Evolutionary conservation across 1,140 invertebrate species (phyloP), one percentile per base, ranked within the genome.

Genomic region (Pogonomyrmex californicus): DNA sequence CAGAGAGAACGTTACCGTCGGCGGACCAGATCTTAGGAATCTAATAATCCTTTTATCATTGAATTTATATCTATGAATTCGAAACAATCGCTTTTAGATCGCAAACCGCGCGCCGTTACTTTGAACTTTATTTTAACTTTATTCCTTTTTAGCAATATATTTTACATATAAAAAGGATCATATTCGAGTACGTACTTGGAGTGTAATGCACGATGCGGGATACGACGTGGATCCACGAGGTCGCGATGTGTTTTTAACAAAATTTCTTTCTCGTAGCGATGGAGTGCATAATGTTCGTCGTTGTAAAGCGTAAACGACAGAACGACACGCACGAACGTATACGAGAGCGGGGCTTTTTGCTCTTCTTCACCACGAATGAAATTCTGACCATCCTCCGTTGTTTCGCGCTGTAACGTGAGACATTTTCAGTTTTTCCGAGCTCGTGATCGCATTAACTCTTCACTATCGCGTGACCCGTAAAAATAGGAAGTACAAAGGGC

Each of bases 201-300:
- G 33, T 56, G n/a, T 36, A 60, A 36, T 58, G 17, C 4, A 33
- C n/a, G 62, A n/a, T 10, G 47, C 62, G 36, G 41, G 7, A 4
- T 23, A 68, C 6, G 10, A 65, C 14, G 36, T 65, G 33, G 14
- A 4, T 65, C 58, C 49, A 78, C 47, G 14, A 44, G 63, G n/a
- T n/a, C 36, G 47, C 54, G 54, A 36, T 73, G 49, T 83, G 54
- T 83, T 83, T 83, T 73, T 75, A 83, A 83, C 68, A 75, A 54
- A 75, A 83, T 83, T 75, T 75, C 54, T 38, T 83, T 60, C 30
- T 47, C 38, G 23, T 10, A 0, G 10, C n/a, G 12, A 17, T 41
- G 9, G 4, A 36, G 38, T 47, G 41, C 44, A 82, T 82, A 38
- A 73, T n/a, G 41, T 33, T 36, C 9, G n/a, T 3, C 17, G 30